phyloP scores from a whole-genome alignment of 2,888 invertebrate species.

The Stenotaenia linearis region DNA sequence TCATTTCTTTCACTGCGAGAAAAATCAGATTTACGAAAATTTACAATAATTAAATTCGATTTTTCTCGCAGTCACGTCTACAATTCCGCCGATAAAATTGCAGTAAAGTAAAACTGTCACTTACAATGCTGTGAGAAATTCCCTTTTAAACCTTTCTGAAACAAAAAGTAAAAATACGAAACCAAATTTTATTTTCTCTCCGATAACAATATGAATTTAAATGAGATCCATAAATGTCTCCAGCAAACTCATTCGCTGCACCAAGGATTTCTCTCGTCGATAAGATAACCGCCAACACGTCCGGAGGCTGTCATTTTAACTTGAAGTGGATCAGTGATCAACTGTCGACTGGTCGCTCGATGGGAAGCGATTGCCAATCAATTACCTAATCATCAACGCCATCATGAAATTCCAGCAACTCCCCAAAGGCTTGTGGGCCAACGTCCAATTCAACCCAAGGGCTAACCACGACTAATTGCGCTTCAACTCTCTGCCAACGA shows the following conservation, averaged over 20 bases:
- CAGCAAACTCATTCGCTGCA: too few species aligned
- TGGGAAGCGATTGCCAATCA: conserved; percentile 16
- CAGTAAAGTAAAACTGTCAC: too few species aligned
- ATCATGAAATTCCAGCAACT: not conserved
- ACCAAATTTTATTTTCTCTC: not conserved
- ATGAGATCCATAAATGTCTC: too few species aligned
- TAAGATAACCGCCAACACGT: not conserved
- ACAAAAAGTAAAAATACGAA: too few species aligned
- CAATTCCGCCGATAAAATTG: too few species aligned
- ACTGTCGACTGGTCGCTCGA: conserved; percentile 3
- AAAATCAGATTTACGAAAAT: too few species aligned
- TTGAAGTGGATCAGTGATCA: not conserved
- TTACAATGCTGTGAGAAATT: too few species aligned
- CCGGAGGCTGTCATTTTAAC: conserved; percentile 19
- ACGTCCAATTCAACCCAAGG: not conserved
- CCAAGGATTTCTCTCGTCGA: not conserved
- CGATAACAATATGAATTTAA: not conserved
- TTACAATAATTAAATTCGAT: too few species aligned
- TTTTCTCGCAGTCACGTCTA: too few species aligned
- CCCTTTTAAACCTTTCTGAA: too few species aligned
- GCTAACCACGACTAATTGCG: not conserved
- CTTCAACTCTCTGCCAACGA: not conserved
- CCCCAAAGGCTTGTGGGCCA: not conserved
- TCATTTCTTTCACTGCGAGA: too few species aligned
- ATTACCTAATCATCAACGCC: conserved; percentile 23